Conservation (phyloP, 2,797 vertebrate species). For the Enteromius paludinosus region DNA sequence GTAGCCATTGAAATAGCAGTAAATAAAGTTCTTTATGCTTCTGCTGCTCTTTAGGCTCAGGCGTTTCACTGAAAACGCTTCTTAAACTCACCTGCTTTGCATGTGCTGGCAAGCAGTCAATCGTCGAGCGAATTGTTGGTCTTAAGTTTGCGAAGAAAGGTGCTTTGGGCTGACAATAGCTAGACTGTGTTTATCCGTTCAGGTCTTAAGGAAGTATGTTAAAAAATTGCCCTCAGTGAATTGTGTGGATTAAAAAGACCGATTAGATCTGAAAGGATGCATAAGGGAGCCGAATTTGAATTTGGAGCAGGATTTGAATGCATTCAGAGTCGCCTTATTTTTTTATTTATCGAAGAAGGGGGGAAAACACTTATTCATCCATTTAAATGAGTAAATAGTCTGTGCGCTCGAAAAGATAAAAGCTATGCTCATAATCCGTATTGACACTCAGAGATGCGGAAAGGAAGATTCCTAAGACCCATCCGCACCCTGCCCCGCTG, state of each 20-base stretch:
- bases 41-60: conserved; percentile 70
- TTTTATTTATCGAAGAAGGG: conserved; percentile 77
- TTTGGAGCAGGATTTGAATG: conserved; percentile 81
- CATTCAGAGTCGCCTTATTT: conserved; percentile 75
- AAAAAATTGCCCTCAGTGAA: conserved; percentile 77
- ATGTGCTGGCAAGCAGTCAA: conserved; percentile 69
- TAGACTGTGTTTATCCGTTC: conserved; percentile 81
- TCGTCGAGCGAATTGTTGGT: conserved; percentile 78
- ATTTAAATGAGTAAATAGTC: conserved; percentile 84
- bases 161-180: conserved; percentile 80
- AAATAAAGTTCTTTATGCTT: conserved; percentile 81
- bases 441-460: conserved; percentile 81
- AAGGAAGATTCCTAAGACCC: conserved; percentile 81
- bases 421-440: conserved; percentile 84
- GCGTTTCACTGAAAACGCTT: conserved; percentile 74
- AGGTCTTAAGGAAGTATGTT: conserved; percentile 81
- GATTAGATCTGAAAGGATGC: conserved; percentile 84
- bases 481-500: conserved; percentile 72
- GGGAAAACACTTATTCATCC: conserved; percentile 75
- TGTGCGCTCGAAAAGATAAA: conserved; percentile 85
- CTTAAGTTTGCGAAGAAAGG: conserved; percentile 83
- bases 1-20: conserved; percentile 75
- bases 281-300: conserved; percentile 80
- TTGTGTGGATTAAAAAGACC: conserved; percentile 74
- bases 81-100: conserved; percentile 78